Evolutionary conservation across 2,888 invertebrate genomes (phyloP).

Genomic region (Crossocerus cetratus): DNA sequence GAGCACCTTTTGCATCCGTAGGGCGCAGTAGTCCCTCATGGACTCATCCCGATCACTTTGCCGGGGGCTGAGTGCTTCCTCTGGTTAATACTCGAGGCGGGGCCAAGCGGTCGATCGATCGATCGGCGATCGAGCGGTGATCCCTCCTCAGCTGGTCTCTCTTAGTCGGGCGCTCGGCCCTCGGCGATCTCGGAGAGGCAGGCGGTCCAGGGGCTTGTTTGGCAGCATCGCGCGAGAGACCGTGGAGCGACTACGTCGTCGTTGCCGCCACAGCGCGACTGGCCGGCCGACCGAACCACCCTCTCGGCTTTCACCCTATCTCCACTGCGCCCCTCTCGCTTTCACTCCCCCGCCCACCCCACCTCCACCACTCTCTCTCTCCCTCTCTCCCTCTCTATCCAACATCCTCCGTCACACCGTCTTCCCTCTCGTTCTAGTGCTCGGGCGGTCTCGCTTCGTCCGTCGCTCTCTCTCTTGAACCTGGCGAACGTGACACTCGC

Average conservation of each 20-base stretch:
- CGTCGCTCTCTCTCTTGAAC: background rate
- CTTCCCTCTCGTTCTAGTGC: conserved; percentile 12
- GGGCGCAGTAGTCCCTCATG: background rate
- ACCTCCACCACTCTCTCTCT: conserved; percentile 9
- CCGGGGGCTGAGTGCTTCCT: background rate
- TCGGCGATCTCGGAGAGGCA: conserved; percentile 25
- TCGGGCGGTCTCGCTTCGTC: conserved; percentile 2
- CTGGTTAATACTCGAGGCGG: background rate
- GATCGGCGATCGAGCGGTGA: background rate
- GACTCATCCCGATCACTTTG: background rate
- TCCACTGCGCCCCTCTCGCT: conserved; percentile 20
- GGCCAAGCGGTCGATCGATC: background rate
- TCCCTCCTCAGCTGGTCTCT: conserved; percentile 18
- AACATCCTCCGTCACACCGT: conserved; percentile 10
- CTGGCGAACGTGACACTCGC: background rate
- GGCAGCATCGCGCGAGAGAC: conserved; percentile 50
- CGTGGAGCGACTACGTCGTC: conserved; percentile 55
- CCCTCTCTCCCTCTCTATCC: conserved; percentile 7
- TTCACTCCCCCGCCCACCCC: conserved; percentile 16
- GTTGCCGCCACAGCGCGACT: conserved; percentile 72
- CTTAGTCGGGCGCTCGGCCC: conserved; percentile 20
- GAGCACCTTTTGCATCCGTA: no score
- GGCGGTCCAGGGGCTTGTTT: conserved; percentile 45
- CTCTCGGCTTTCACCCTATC: conserved; percentile 49
- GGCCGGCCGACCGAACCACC: conserved; percentile 71